phyloP scores from a whole-genome alignment of 2,888 invertebrate species.

The Melieria omissa region DNA sequence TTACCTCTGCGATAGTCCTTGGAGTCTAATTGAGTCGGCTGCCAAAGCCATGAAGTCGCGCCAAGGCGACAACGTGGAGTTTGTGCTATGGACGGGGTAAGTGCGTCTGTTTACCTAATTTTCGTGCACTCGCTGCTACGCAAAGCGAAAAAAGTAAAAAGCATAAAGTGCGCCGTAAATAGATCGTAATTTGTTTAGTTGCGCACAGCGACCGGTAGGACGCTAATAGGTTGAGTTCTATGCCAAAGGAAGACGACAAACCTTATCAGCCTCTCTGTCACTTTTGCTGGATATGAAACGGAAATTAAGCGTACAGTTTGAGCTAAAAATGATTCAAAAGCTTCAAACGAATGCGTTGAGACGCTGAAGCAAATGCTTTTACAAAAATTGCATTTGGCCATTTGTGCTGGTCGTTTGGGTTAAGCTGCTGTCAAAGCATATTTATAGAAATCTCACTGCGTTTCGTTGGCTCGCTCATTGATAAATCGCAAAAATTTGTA shows the following conservation, averaged over 20 bases:
- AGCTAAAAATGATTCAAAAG: too few species aligned
- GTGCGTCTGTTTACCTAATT: conserved; percentile 49
- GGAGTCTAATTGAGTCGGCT: conserved; percentile 88
- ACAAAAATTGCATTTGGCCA: too few species aligned
- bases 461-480: too few species aligned
- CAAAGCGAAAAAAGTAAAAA: not conserved
- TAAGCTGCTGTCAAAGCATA: too few species aligned
- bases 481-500: too few species aligned
- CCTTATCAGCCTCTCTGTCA: too few species aligned
- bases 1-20: conserved; percentile 89
- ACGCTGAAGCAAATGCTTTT: too few species aligned
- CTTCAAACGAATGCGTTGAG: too few species aligned
- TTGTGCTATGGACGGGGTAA: conserved; percentile 95
- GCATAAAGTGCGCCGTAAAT: not conserved
- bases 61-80: conserved; percentile 88
- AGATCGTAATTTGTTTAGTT: conserved; percentile 26
- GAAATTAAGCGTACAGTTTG: too few species aligned
- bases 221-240: not conserved
- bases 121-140: not conserved
- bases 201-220: not conserved
- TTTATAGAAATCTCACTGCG: too few species aligned
- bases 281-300: too few species aligned
- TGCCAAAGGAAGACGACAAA: not conserved
- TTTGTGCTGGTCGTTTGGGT: too few species aligned
- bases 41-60: conserved; percentile 86